Evolutionary conservation across 1,140 invertebrate species (phyloP).

Genomic region (Oryzaephilus surinamensis): DNA sequence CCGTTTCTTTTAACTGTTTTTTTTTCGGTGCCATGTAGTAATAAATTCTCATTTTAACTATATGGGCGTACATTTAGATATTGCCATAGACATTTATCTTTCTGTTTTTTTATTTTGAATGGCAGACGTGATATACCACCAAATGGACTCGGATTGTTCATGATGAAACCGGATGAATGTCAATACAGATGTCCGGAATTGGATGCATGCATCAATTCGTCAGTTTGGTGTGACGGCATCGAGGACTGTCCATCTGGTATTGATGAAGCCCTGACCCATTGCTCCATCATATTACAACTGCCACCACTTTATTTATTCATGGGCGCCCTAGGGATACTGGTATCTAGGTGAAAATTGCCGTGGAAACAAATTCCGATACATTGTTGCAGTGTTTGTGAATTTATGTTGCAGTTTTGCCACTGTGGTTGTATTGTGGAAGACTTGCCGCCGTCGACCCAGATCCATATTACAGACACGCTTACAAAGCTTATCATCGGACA

Average conservation of each 20-base stretch:
- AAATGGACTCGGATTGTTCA: slow-evolving; percentile 35
- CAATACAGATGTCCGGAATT: slow-evolving; percentile 72
- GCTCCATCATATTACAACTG: slow-evolving; percentile 60
- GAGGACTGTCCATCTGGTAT: slow-evolving; percentile 78
- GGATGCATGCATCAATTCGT: slow-evolving; percentile 76
- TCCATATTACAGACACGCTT: slow-evolving; percentile 64
- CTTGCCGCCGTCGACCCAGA: slow-evolving; percentile 47
- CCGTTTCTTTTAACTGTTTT: too few relatives aligned
- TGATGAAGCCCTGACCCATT: slow-evolving; percentile 73
- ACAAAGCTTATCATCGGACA: slow-evolving; percentile 63
- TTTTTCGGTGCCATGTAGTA: too few relatives aligned
- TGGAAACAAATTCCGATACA: not conserved
- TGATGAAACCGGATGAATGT: slow-evolving; percentile 58
- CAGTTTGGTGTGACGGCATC: slow-evolving; percentile 81
- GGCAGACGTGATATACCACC: slow-evolving; percentile 30
- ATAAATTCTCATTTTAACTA: too few relatives aligned
- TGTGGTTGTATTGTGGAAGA: slow-evolving; percentile 40
- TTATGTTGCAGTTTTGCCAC: slow-evolving; percentile 16
- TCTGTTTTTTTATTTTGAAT: slow-evolving; percentile 12
- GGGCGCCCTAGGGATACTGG: slow-evolving; percentile 36
- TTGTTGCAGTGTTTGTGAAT: too few relatives aligned
- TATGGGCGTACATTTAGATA: not conserved
- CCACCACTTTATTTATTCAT: slow-evolving; percentile 59
- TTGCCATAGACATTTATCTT: not conserved
- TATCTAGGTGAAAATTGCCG: slow-evolving; percentile 18